phyloP scores from a whole-genome alignment of 2,113 vertebrate species.

The Gasterosteus aculeatus region DNA sequence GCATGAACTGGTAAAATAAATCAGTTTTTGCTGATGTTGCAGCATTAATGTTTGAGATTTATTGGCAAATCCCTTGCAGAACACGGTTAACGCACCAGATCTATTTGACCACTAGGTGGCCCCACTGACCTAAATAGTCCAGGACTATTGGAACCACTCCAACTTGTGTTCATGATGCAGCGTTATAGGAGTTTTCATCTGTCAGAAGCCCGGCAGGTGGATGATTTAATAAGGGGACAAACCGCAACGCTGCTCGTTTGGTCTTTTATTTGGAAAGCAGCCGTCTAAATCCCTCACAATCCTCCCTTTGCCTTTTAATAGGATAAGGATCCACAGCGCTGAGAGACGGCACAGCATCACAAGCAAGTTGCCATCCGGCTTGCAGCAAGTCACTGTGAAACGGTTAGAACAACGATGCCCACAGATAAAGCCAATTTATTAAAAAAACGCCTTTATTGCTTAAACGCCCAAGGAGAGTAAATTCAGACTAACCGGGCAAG shows the following conservation, averaged over 20 bases:
- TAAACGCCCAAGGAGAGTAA: slow-evolving; percentile 25
- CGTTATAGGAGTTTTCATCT: slow-evolving; percentile 2
- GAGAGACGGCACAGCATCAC: neutral
- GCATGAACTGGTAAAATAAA: slow-evolving; percentile 43
- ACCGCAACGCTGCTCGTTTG: neutral
- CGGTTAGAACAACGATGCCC: neutral
- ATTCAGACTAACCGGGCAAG: slow-evolving; percentile 24
- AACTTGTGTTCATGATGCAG: neutral
- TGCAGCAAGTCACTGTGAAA: neutral
- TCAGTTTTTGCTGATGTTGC: neutral
- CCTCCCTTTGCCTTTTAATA: slow-evolving; percentile 8
- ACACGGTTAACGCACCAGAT: neutral
- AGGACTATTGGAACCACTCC: neutral
- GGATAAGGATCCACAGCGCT: neutral
- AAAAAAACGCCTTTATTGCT: slow-evolving; percentile 61
- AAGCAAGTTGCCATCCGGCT: neutral
- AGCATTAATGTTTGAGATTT: slow-evolving; percentile 1
- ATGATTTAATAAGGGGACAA: slow-evolving; percentile 13
- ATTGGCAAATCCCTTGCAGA: neutral
- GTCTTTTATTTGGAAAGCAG: neutral
- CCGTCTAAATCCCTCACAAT: neutral
- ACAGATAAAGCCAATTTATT: neutral
- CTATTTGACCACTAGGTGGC: slow-evolving; percentile 63
- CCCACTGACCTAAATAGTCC: neutral
- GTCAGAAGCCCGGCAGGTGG: neutral